These are phyloP conservation scores for Chironomus striatipennis DNA, from an alignment of 1,140 invertebrate species.

Conservation along the genomic window DNA sequence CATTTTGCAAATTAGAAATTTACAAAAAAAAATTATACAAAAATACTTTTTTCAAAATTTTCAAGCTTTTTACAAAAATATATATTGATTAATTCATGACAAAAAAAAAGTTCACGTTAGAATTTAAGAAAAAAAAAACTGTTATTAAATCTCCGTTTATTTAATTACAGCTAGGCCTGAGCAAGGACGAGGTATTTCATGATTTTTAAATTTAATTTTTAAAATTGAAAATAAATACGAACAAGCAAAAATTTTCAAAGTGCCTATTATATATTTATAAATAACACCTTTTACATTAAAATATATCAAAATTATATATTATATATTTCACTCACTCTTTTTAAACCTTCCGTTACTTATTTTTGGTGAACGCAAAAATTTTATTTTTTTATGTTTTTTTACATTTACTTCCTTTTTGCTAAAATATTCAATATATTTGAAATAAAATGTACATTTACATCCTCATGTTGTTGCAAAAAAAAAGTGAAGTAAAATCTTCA, in stretches of 20 bases:
- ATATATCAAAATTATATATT: background rate
- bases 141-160: conserved; percentile 27
- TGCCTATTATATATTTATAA: background rate
- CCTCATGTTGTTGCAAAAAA: background rate
- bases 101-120: background rate
- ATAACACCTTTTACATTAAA: background rate
- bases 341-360: background rate
- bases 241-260: conserved; percentile 24
- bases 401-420: background rate
- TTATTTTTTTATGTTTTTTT: background rate
- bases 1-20: no score
- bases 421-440: no score
- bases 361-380: conserved; percentile 1
- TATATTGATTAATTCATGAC: no score
- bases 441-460: no score
- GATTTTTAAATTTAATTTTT: conserved; percentile 27
- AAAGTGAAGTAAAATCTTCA: no score
- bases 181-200: conserved; percentile 72
- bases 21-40: no score
- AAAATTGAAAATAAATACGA: no score
- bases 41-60: no score
- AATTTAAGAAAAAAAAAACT: background rate
- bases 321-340: background rate
- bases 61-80: no score
- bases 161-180: conserved; percentile 75